Evolutionary conservation across 2,888 invertebrate genomes (phyloP).

Genomic region (Apantesis nais): DNA sequence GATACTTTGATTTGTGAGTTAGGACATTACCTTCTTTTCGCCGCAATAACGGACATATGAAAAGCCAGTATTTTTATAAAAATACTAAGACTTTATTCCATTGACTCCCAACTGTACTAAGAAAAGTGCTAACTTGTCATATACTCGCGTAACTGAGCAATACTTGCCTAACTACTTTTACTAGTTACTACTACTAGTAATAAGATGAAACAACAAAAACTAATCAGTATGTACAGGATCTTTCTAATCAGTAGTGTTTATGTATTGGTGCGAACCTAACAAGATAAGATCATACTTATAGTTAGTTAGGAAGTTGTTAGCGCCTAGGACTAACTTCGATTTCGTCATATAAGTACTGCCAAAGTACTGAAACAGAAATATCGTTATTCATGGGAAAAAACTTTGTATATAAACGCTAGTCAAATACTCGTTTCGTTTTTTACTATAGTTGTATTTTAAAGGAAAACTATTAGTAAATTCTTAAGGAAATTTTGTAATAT

Average conservation of each 20-base stretch:
- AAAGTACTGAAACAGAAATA: slow-evolving; percentile 18
- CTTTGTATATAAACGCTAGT: background rate
- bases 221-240: slow-evolving; percentile 13
- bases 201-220: background rate
- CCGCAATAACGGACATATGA: no score
- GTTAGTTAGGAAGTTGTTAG: slow-evolving; percentile 41
- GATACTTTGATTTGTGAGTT: no score
- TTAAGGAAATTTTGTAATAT: no score
- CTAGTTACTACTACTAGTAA: background rate
- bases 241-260: slow-evolving; percentile 24
- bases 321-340: slow-evolving; percentile 32
- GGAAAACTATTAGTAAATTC: no score
- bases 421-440: background rate
- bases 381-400: slow-evolving; percentile 2
- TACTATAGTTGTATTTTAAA: no score
- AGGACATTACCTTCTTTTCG: no score
- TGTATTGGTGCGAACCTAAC: slow-evolving; percentile 5
- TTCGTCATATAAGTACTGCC: background rate
- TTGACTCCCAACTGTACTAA: background rate
- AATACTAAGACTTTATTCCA: background rate
- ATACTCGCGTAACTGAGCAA: background rate
- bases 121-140: background rate
- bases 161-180: background rate
- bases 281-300: slow-evolving; percentile 3
- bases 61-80: background rate